Evolutionary conservation across 2,797 vertebrate genomes (phyloP).

Genomic region (Myripristis murdjan): DNA sequence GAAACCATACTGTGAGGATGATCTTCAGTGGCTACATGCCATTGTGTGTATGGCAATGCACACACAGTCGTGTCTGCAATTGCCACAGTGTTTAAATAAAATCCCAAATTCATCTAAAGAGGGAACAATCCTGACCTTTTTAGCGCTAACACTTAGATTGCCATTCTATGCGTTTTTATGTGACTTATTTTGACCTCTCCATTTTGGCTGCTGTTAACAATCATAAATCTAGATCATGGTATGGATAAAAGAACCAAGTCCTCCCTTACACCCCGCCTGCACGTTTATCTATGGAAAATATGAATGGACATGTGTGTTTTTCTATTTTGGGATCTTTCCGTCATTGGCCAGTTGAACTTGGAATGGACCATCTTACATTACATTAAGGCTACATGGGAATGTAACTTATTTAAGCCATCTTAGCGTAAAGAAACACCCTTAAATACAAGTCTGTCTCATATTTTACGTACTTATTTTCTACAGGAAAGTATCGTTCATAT

Average conservation of each 20-base stretch:
- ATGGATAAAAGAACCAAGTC: not conserved
- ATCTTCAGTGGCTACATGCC: not conserved
- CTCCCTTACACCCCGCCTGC: not conserved
- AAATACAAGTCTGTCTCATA: rapidly evolving
- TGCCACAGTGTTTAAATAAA: not conserved
- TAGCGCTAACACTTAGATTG: not conserved
- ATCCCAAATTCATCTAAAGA: not conserved
- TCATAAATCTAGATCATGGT: not conserved
- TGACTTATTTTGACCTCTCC: too few species aligned
- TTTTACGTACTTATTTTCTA: not conserved
- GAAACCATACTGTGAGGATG: too few species aligned
- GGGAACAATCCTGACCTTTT: not conserved
- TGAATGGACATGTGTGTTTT: constrained; percentile 64
- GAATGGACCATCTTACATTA: constrained; percentile 63
- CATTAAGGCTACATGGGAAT: too few species aligned
- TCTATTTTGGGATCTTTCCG: constrained; percentile 70
- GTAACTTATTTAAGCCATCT: rapidly evolving
- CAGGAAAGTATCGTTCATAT: rapidly evolving
- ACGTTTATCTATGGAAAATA: constrained; percentile 61
- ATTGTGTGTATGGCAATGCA: too few species aligned
- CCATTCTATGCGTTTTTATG: too few species aligned
- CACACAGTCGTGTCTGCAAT: too few species aligned
- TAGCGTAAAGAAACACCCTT: rapidly evolving
- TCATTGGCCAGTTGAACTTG: constrained; percentile 65
- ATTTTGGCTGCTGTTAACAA: not conserved